Conservation (phyloP, 2,113 vertebrate species). For the Climacteris rufus region DNA sequence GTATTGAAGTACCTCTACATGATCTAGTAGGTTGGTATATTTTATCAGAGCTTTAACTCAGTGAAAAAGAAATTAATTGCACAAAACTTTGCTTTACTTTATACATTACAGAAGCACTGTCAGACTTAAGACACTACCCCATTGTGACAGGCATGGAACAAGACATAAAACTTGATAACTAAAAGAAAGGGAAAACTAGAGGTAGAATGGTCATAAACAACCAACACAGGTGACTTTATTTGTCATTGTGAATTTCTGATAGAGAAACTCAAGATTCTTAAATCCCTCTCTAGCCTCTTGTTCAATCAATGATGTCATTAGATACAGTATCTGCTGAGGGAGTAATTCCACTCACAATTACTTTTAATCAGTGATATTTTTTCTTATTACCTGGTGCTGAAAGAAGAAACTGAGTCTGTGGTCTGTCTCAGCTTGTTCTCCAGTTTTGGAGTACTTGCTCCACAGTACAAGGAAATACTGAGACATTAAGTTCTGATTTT, state of each 20-base stretch:
- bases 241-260: not conserved
- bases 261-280: not conserved
- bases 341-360: not conserved
- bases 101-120: not conserved
- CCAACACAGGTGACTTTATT: not conserved
- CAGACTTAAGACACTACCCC: not conserved
- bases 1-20: not conserved
- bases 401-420: not conserved
- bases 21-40: not conserved
- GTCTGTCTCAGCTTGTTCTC: not conserved
- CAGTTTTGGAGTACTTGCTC: accelerated
- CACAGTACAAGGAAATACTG: not conserved
- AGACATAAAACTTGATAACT: not conserved
- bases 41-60: not conserved
- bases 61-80: not conserved
- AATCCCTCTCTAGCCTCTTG: not conserved
- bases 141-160: not conserved
- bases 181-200: not conserved
- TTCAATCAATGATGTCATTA: not conserved
- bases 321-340: not conserved
- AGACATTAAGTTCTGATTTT: not conserved
- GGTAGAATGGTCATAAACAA: not conserved
- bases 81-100: not conserved
- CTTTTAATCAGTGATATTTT: not conserved
- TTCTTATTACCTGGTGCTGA: not conserved